phyloP scores from a whole-genome alignment of 2,113 vertebrate species.

The Colaptes auratus region DNA sequence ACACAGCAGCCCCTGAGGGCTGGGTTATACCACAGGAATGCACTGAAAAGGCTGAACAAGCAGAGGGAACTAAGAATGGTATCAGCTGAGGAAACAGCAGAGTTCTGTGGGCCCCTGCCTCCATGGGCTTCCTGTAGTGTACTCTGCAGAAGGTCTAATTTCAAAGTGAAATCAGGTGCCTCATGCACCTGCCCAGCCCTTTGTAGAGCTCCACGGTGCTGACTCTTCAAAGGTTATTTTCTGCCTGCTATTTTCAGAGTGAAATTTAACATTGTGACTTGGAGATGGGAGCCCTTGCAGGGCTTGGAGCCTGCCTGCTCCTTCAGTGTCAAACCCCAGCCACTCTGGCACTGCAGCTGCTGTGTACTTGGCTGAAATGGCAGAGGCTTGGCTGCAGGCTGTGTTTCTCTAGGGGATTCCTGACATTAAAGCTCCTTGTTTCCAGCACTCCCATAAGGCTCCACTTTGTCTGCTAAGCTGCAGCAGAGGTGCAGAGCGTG shows the following conservation, averaged over 20 bases:
- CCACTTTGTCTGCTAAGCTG: not conserved
- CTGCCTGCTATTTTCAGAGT: constrained; percentile 38
- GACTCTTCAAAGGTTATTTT: constrained; percentile 28
- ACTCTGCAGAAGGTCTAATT: not conserved
- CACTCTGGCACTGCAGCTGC: not conserved
- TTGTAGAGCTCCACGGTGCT: not conserved
- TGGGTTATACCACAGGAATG: not conserved
- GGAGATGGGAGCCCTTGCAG: constrained; percentile 11
- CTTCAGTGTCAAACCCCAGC: not conserved
- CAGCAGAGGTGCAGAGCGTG: not conserved
- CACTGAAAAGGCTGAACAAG: not conserved
- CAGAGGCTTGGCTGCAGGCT: not conserved
- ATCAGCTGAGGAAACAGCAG: not conserved
- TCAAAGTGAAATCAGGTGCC: constrained; percentile 11
- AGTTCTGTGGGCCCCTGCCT: not conserved
- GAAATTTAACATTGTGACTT: constrained; percentile 37
- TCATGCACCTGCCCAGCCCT: not conserved
- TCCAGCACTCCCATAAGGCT: not conserved
- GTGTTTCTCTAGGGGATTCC: not conserved
- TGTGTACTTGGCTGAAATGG: not conserved
- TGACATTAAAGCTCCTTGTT: constrained; percentile 17
- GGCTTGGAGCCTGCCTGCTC: not conserved
- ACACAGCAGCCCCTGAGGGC: not conserved
- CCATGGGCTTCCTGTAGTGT: not conserved
- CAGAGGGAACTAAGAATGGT: not conserved